Base-by-base conservation (phyloP, 2,888 invertebrate species). In the Encarsia formosa region DNA sequence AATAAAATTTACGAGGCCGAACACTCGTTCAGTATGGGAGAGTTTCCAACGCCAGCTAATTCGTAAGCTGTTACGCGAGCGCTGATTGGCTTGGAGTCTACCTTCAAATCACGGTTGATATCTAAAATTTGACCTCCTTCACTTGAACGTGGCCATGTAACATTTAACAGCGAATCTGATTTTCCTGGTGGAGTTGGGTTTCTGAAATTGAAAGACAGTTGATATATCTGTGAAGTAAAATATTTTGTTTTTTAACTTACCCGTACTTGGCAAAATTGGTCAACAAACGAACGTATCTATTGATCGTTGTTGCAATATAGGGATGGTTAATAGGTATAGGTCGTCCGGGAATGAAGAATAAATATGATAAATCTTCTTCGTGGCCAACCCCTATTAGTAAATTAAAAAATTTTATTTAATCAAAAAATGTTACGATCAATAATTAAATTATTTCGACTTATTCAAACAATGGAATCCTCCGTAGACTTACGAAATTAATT, bases 301-400 rank as follows among this genome's bases (percentile, higher is more conserved):
- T 68, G 5, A 77, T 70, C 8, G 80, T 73, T 19, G 73, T 24
- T 26, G 50, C 53, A 23, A 59, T 52, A 3, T 65, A 34, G 11
- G 45, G 58, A n/a, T 64, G 48, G 48, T 64, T 57, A 0, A 60
- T 48, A 1, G 65, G 52, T 11, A 58, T 44, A 3, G 52, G 5
- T 2, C 60, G 26, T 0, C 1, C 4, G 18, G 52, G 35, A 65
- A 31, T 74, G 59, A 77, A 78, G 18, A 83, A 76, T 4, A 83
- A 45, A 59, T 83, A 83, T 8, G 79, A 79, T 1, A 81, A 69
- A 1, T 84, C 84, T 58, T 84, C 84, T 0, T 75, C 79, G 62
- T 84, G 84, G 11, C 78, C 78, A 1, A 79, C 78, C 2, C 83
- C 84, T 51, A 24, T n/a, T n/a, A n/a, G n/a, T n/a, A 26, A 37